These are phyloP conservation scores for Heterodera filipjevi DNA, from an alignment of 2,888 invertebrate genomes.

Conservation along the genomic window DNA sequence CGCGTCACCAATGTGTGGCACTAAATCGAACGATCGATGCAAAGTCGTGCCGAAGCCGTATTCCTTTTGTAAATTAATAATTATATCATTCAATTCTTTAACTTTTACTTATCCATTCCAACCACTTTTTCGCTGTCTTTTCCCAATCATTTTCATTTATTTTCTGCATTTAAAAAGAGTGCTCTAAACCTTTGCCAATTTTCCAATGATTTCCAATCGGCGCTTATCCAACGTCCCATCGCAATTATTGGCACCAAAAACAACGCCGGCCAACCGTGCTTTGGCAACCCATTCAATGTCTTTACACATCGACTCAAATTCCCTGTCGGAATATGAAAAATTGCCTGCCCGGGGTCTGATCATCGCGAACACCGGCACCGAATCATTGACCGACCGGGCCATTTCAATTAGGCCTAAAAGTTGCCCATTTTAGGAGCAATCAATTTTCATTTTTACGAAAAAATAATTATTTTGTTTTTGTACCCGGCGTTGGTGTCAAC, in stretches of 20 bases:
- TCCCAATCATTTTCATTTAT: too few relatives aligned
- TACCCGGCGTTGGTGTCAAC: slow-evolving; percentile 31
- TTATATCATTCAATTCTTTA: too few relatives aligned
- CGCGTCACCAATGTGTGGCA: slow-evolving; percentile 29
- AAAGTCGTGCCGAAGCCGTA: slow-evolving; percentile 30
- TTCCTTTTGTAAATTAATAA: neutral
- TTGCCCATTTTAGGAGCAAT: neutral
- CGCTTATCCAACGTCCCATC: slow-evolving; percentile 23
- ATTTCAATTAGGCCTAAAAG: slow-evolving; percentile 25
- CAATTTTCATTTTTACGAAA: neutral
- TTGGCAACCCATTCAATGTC: slow-evolving; percentile 23
- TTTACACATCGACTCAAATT: slow-evolving; percentile 26
- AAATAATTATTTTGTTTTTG: neutral
- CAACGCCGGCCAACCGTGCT: slow-evolving; percentile 29
- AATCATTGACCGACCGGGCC: slow-evolving; percentile 9
- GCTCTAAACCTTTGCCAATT: slow-evolving; percentile 20
- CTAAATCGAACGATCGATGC: slow-evolving; percentile 32
- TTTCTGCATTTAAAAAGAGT: neutral
- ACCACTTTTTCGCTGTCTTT: too few relatives aligned
- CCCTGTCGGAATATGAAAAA: slow-evolving; percentile 29
- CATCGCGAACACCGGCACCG: slow-evolving; percentile 25
- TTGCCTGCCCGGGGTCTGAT: slow-evolving; percentile 29
- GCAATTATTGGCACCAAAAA: slow-evolving; percentile 32
- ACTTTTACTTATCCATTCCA: too few relatives aligned
- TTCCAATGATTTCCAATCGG: neutral